phyloP scores from a whole-genome alignment of 1,140 invertebrate species.

The Antheraea mylitta region DNA sequence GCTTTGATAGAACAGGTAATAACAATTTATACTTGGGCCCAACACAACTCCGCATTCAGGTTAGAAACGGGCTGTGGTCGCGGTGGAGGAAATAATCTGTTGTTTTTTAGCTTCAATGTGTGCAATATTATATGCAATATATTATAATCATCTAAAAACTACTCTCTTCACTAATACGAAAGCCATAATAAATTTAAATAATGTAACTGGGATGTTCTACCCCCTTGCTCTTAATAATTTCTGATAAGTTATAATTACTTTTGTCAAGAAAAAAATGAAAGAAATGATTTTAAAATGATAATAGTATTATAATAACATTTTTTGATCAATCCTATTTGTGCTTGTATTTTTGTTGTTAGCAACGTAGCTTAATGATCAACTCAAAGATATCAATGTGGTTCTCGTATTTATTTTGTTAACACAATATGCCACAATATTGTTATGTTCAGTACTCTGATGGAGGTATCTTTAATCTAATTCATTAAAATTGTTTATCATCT shows the following conservation, averaged over 20 bases:
- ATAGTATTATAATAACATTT: no score
- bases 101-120: slow-evolving; percentile 6
- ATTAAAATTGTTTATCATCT: neutral
- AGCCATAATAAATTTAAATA: no score
- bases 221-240: neutral
- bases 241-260: neutral
- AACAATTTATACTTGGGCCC: slow-evolving; percentile 60
- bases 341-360: no score
- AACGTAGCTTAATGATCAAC: no score
- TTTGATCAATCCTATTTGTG: no score
- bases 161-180: no score
- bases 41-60: slow-evolving; percentile 41
- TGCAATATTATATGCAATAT: neutral
- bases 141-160: neutral
- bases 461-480: neutral
- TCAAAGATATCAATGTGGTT: no score
- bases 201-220: neutral
- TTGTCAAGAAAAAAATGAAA: neutral
- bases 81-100: slow-evolving; percentile 21
- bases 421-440: no score
- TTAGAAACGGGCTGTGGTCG: slow-evolving; percentile 15
- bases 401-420: no score
- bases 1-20: slow-evolving; percentile 80
- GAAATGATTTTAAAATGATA: no score
- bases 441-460: neutral